Conservation (phyloP, 2,888 invertebrate genomes). For the Charanyca ferruginea region DNA sequence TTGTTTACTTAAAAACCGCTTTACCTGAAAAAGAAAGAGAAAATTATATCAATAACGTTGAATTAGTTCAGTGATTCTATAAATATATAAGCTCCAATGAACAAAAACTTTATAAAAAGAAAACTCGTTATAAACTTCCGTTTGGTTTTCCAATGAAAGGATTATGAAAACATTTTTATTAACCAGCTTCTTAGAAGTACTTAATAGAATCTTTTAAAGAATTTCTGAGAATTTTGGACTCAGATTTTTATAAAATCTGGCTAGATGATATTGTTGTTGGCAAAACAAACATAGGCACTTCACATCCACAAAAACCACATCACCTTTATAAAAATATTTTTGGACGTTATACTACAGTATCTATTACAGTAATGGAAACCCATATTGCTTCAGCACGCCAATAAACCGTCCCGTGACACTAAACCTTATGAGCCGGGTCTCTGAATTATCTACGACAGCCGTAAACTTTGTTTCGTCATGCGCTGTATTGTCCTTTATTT, state of each 20-base stretch:
- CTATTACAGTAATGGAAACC: constrained; percentile 68
- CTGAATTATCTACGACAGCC: constrained; percentile 70
- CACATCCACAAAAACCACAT: constrained; percentile 7
- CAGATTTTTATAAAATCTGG: not conserved
- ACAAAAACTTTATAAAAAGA: not conserved
- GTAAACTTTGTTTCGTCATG: constrained; percentile 70
- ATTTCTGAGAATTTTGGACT: not conserved
- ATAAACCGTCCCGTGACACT: constrained; percentile 66
- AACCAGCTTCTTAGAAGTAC: not conserved
- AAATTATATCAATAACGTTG: constrained; percentile 21
- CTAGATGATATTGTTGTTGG: not conserved
- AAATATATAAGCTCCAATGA: not conserved
- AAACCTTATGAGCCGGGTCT: constrained; percentile 66
- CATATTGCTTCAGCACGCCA: constrained; percentile 66
- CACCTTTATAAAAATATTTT: constrained; percentile 44
- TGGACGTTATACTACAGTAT: constrained; percentile 49
- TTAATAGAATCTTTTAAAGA: not conserved
- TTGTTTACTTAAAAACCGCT: constrained; percentile 18
- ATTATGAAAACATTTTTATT: not conserved
- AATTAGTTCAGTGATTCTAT: not conserved
- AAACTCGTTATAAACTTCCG: constrained; percentile 2
- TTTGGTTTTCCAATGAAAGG: constrained; percentile 4
- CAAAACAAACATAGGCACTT: not conserved
- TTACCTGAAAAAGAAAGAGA: constrained; percentile 58
- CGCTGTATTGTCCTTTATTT: constrained; percentile 62